phyloP scores from a whole-genome alignment of 2,797 vertebrate genomes.

The Hydrophis major region DNA sequence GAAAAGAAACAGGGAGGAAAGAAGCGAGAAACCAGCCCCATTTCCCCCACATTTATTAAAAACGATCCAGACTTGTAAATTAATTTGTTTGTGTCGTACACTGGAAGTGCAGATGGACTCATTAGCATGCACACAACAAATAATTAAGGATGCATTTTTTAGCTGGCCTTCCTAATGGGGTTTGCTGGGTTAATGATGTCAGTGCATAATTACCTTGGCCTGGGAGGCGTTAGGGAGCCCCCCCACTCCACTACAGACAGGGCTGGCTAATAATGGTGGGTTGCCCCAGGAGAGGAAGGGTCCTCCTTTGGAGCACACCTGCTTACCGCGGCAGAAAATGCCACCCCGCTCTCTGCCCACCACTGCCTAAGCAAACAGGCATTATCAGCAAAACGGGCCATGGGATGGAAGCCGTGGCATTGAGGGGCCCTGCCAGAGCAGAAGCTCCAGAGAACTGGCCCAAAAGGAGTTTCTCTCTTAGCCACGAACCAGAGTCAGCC shows the following conservation, averaged over 20 bases:
- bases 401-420: neutral
- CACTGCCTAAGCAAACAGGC: conserved; percentile 41
- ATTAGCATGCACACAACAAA: conserved; percentile 99
- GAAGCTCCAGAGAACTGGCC: neutral
- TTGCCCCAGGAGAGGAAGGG: conserved; percentile 35
- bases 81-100: conserved; percentile 99
- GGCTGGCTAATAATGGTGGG: neutral
- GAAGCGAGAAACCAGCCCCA: conserved; percentile 44
- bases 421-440: neutral
- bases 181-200: conserved; percentile 99
- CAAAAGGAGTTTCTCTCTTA: neutral
- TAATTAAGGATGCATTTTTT: conserved; percentile 98
- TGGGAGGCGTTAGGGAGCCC: conserved; percentile 93
- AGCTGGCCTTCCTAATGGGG: conserved; percentile 98
- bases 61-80: conserved; percentile 94
- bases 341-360: conserved; percentile 53
- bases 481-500: neutral
- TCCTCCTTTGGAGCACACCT: conserved; percentile 83
- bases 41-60: conserved; percentile 77
- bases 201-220: conserved; percentile 99
- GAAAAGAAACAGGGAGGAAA: neutral
- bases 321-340: conserved; percentile 79
- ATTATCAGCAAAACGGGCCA: neutral
- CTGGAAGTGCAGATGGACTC: conserved; percentile 99
- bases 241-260: conserved; percentile 80